phyloP scores from a whole-genome alignment of 2,888 invertebrate genomes.

The Hermodice carunculata region DNA sequence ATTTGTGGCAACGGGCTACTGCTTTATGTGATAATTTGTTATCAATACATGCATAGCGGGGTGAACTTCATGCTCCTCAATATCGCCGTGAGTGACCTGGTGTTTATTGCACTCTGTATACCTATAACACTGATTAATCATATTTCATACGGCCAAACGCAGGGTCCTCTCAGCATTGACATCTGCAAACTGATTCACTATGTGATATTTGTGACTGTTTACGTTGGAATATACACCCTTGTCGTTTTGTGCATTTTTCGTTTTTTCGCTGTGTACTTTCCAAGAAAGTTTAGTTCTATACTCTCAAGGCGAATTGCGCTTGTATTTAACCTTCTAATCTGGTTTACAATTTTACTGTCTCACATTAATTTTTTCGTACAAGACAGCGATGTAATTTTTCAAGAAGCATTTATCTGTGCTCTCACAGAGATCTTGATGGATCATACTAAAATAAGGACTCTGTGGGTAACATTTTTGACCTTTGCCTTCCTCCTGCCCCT shows the following conservation, averaged over 20 bases:
- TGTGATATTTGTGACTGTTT: conserved; percentile 42
- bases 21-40: conserved; percentile 24
- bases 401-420: conserved; percentile 39
- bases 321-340: conserved; percentile 35
- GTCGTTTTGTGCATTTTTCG: conserved; percentile 42
- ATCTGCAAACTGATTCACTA: conserved; percentile 39
- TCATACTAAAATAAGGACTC: conserved; percentile 28
- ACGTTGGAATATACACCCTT: conserved; percentile 42
- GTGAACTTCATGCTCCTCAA: conserved; percentile 42
- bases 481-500: conserved; percentile 42
- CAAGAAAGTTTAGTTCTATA: conserved; percentile 5
- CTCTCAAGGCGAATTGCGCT: conserved; percentile 34
- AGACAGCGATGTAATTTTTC: conserved; percentile 35
- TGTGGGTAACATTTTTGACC: conserved; percentile 42
- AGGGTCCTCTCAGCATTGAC: conserved; percentile 1
- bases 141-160: background rate
- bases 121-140: conserved; percentile 38
- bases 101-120: conserved; percentile 30
- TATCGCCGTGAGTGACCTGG: conserved; percentile 33
- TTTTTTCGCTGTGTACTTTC: conserved; percentile 26
- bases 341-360: conserved; percentile 37
- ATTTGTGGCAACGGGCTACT: conserved; percentile 33
- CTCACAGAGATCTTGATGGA: conserved; percentile 26
- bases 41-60: conserved; percentile 33
- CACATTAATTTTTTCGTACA: conserved; percentile 39